Evolutionary conservation across 2,113 vertebrate species (phyloP), one percentile per base, ranked within the genome.

Genomic region (Morphnarchus princeps): DNA sequence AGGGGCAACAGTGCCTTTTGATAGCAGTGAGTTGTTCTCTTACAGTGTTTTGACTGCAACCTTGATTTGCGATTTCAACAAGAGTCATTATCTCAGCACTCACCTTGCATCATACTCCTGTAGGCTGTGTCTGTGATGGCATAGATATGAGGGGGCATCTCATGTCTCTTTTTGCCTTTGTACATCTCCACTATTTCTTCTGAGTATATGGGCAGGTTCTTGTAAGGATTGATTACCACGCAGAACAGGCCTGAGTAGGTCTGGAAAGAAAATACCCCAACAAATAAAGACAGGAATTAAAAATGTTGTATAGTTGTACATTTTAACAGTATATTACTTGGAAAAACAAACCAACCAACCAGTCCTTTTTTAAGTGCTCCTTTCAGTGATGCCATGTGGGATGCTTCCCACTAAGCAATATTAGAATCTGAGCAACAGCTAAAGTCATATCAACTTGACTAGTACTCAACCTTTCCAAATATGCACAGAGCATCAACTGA

Each of bases 41-140:
- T 29, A 45, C 52, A 45, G 24, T 38, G 58, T 95, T 89, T 90
- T 90, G 74, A 77, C 87, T 95, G 90, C 42, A 85, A 47, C 16
- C 42, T 43, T 52, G 62, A 95, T 80, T 55, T 74, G 82, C 1
- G 19, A 87, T 94, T 95, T 93, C 92, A 93, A 38, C 62, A 91
- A 47, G 58, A 89, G 45, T 77, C 62, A 66, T 92, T 87, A 95
- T 58, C 78, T 93, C 54, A 88, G 40, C 78, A 90, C 99, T 98
- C 97, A 99, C 99, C 99, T 98, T 99, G 99, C 99, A 99, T 99
- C 99, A 99, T 99, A 97, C 99, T 99, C 97, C 99, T 98, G 98
- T 99, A 99, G 83, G 99, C 98, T 2, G 99, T 99, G 97, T 99
- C 99, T 76, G 99, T 99, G 97, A 99, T 99, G 97, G 99, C 99